Evolutionary conservation across 2,888 invertebrate species (phyloP).

Genomic region (Athalia cordata): DNA sequence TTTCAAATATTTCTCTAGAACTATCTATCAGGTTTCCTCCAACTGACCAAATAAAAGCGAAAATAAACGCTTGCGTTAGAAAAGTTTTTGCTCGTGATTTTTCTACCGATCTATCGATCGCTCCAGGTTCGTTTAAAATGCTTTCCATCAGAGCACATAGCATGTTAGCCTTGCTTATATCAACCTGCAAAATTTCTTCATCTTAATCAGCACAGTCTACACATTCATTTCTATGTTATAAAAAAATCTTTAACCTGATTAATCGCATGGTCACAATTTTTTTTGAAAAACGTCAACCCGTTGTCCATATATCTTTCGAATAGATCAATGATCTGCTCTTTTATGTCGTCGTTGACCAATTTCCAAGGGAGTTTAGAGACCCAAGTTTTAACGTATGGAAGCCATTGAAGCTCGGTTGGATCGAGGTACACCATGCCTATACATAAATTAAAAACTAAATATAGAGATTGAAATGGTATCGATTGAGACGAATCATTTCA

Average conservation of each 20-base stretch:
- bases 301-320: slow-evolving; percentile 81
- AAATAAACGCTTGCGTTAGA: slow-evolving; percentile 86
- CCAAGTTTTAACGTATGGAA: slow-evolving; percentile 89
- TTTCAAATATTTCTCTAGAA: slow-evolving; percentile 83
- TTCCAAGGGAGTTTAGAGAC: slow-evolving; percentile 76
- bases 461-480: background rate
- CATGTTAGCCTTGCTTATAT: slow-evolving; percentile 87
- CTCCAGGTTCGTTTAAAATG: slow-evolving; percentile 79
- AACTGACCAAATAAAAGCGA: slow-evolving; percentile 89
- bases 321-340: slow-evolving; percentile 80
- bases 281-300: slow-evolving; percentile 81
- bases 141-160: slow-evolving; percentile 85
- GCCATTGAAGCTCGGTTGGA: slow-evolving; percentile 87
- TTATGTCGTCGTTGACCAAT: slow-evolving; percentile 76
- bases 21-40: slow-evolving; percentile 88
- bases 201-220: slow-evolving; percentile 1
- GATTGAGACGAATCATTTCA: background rate
- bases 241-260: slow-evolving; percentile 78
- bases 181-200: slow-evolving; percentile 77
- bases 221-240: slow-evolving; percentile 18
- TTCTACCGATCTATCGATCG: slow-evolving; percentile 79
- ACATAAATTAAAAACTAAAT: slow-evolving; percentile 48
- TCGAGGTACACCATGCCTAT: slow-evolving; percentile 94
- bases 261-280: slow-evolving; percentile 83
- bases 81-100: slow-evolving; percentile 77